These are phyloP conservation scores for Asarcornis scutulata DNA, from an alignment of 2,113 vertebrate genomes.

Conservation along the genomic window DNA sequence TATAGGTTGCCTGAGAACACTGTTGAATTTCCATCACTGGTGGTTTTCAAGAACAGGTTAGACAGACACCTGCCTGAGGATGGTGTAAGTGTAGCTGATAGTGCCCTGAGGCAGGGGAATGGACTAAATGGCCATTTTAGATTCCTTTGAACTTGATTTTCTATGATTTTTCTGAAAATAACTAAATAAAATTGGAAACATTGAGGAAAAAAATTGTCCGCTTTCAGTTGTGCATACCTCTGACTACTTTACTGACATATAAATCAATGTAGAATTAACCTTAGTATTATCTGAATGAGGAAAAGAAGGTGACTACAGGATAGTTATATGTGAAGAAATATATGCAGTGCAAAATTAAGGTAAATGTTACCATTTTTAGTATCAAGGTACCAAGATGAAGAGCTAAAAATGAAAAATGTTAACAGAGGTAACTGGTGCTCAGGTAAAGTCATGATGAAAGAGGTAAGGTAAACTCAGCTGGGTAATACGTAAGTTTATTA, in stretches of 20 bases:
- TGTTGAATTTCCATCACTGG: not conserved
- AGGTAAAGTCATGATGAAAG: not conserved
- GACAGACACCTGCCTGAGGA: not conserved
- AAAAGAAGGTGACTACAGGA: not conserved
- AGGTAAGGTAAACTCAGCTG: not conserved
- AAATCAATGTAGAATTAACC: not conserved
- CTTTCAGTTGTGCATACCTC: not conserved
- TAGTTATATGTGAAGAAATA: not conserved
- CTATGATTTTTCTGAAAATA: not conserved
- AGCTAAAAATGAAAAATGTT: not conserved
- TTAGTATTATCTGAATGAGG: not conserved
- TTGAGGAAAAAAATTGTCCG: not conserved
- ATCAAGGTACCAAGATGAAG: not conserved
- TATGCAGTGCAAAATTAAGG: not conserved
- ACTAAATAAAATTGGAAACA: not conserved
- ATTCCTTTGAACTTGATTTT: not conserved
- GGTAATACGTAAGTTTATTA: not conserved
- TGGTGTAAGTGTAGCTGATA: not conserved
- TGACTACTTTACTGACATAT: not conserved
- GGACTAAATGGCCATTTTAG: not conserved
- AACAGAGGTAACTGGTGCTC: rapidly evolving
- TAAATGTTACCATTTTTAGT: not conserved
- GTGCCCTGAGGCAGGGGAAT: not conserved
- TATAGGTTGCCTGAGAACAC: not conserved
- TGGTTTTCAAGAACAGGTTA: not conserved